phyloP scores from a whole-genome alignment of 2,113 vertebrate species.

The Apaloderma vittatum region DNA sequence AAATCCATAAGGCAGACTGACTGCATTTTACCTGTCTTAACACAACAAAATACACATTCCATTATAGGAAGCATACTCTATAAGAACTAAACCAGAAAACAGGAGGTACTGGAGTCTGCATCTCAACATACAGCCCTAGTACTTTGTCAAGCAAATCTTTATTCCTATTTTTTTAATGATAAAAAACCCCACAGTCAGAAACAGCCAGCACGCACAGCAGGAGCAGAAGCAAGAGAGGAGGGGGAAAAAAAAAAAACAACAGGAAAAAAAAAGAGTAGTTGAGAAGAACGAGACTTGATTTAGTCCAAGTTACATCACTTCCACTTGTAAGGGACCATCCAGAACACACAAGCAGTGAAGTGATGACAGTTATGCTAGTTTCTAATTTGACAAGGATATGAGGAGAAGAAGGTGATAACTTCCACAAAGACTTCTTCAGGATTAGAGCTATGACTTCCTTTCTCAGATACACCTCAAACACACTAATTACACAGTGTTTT shows the following conservation, averaged over 20 bases:
- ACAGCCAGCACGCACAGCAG: background rate
- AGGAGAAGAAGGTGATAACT: background rate
- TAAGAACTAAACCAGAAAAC: background rate
- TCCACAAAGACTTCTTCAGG: background rate
- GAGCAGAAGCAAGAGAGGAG: background rate
- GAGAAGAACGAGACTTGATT: background rate
- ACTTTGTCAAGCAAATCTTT: background rate
- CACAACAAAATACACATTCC: background rate
- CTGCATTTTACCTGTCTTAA: background rate
- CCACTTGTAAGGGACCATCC: background rate
- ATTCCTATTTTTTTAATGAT: background rate
- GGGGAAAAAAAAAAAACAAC: background rate
- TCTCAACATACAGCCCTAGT: background rate
- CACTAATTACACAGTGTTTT: background rate
- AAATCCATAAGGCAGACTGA: background rate
- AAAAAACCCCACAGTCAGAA: background rate
- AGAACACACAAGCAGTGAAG: background rate
- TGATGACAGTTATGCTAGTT: background rate
- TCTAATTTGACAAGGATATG: background rate
- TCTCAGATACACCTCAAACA: background rate
- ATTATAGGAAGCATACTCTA: background rate
- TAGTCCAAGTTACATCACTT: background rate
- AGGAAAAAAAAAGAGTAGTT: background rate
- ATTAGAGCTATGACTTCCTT: background rate
- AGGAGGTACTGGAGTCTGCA: background rate